Evolutionary conservation across 1,140 invertebrate species (phyloP).

Genomic region (Trachymyrmex septentrionalis): DNA sequence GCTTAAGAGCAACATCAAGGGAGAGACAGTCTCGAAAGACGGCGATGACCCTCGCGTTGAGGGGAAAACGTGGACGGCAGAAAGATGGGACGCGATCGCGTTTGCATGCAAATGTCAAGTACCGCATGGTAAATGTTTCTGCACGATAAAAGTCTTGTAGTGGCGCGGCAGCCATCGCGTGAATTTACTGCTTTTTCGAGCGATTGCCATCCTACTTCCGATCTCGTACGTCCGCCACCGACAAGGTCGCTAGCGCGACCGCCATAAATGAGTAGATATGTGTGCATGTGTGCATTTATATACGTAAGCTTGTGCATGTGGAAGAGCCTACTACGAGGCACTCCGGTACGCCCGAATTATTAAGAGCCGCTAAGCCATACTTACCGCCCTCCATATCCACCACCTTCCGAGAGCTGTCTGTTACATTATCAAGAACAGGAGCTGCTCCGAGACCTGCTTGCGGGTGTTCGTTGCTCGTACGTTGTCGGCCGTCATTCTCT

Average conservation of each 20-base stretch:
- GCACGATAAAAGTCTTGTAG: slow-evolving; percentile 81
- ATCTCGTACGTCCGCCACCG: neutral
- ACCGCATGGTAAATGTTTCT: slow-evolving; percentile 80
- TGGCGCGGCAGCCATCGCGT: slow-evolving; percentile 70
- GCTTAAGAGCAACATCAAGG: slow-evolving; percentile 18
- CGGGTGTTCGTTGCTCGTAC: slow-evolving; percentile 44
- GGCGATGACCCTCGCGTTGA: slow-evolving; percentile 58
- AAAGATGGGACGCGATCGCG: slow-evolving; percentile 76
- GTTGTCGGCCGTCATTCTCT: slow-evolving; percentile 53
- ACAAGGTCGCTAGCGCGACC: slow-evolving; percentile 54
- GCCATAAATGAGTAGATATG: slow-evolving; percentile 61
- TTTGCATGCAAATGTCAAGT: slow-evolving; percentile 80
- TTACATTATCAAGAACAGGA: slow-evolving; percentile 79
- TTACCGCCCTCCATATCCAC: slow-evolving; percentile 69
- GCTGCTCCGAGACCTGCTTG: slow-evolving; percentile 29
- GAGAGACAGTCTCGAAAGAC: slow-evolving; percentile 28
- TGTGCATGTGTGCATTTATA: neutral
- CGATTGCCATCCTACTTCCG: slow-evolving; percentile 4
- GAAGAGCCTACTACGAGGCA: slow-evolving; percentile 72
- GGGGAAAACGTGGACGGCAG: slow-evolving; percentile 55
- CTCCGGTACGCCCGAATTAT: slow-evolving; percentile 80
- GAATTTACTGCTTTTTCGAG: slow-evolving; percentile 77
- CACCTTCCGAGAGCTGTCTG: slow-evolving; percentile 69
- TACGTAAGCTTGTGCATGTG: slow-evolving; percentile 32
- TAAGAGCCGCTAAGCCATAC: slow-evolving; percentile 82